A percentile compares a stretch with the other conserved stretches of the same genome.
phyloP scores from a whole-genome alignment of 2,888 invertebrate genomes.

The Mylabris sibirica region DNA sequence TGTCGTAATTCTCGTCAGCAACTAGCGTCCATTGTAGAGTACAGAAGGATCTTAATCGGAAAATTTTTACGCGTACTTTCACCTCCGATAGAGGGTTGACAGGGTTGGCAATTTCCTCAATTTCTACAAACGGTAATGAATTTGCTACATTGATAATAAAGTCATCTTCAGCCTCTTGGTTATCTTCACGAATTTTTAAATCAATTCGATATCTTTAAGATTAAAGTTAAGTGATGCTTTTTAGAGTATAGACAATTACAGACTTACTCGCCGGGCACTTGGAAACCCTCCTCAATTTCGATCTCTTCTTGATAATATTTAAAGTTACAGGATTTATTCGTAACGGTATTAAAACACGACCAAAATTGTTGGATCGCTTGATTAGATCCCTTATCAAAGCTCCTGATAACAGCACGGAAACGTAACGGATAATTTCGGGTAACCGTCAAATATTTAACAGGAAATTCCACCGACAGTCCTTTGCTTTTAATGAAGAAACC shows the following conservation, averaged over 20 bases:
- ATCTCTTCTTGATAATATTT: constrained; percentile 24
- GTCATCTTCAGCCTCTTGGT: not conserved
- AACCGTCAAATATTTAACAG: constrained; percentile 19
- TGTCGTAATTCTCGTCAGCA: constrained; percentile 20
- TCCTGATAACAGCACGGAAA: constrained; percentile 20
- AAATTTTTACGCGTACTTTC: constrained; percentile 21
- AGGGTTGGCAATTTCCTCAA: constrained; percentile 28
- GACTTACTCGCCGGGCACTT: constrained; percentile 24
- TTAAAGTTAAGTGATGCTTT: not conserved
- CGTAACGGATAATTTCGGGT: constrained; percentile 13
- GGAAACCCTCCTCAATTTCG: constrained; percentile 17
- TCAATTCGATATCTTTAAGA: constrained; percentile 8
- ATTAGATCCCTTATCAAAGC: constrained; percentile 24
- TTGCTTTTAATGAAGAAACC: constrained; percentile 22
- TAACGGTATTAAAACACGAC: constrained; percentile 24
- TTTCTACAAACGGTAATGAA: constrained; percentile 26
- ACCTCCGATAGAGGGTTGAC: constrained; percentile 24
- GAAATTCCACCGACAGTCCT: constrained; percentile 25
- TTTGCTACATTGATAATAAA: constrained; percentile 25
- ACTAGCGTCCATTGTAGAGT: constrained; percentile 30
- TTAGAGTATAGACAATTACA: not conserved
- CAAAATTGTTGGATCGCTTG: constrained; percentile 16
- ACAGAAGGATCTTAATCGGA: constrained; percentile 26
- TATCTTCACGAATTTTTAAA: not conserved
- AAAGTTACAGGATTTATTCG: constrained; percentile 20